Conservation (phyloP, 2,797 vertebrate species). For the Sebastes diploproa region DNA sequence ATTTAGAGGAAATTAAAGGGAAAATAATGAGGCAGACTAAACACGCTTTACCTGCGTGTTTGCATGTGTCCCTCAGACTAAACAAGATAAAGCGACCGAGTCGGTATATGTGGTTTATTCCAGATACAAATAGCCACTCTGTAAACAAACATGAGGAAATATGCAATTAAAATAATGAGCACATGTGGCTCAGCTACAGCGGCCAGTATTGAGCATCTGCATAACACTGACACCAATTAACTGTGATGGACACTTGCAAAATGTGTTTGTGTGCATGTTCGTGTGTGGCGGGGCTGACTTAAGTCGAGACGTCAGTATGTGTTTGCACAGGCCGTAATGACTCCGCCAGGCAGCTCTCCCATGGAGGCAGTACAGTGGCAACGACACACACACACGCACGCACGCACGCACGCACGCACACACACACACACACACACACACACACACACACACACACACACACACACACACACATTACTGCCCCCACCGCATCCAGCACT, state of each 20-base stretch:
- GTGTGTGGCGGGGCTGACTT: slow-evolving; percentile 34
- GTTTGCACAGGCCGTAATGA: slow-evolving; percentile 56
- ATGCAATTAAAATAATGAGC: slow-evolving; percentile 47
- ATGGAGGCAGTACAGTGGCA: slow-evolving; percentile 41
- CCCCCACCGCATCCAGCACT: slow-evolving; percentile 20
- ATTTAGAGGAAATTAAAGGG: slow-evolving; percentile 45
- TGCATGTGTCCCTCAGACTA: slow-evolving; percentile 50
- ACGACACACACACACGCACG: slow-evolving; percentile 10
- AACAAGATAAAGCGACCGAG: slow-evolving; percentile 39
- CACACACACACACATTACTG: background rate
- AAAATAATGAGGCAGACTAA: slow-evolving; percentile 58
- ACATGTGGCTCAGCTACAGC: slow-evolving; percentile 21
- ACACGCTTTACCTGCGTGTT: slow-evolving; percentile 43
- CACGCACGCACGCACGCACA: too few species aligned
- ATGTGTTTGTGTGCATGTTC: background rate
- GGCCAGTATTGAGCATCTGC: slow-evolving; percentile 35
- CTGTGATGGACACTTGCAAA: background rate
- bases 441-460: background rate
- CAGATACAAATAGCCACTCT: slow-evolving; percentile 30
- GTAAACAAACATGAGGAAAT: slow-evolving; percentile 59
- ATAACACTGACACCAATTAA: slow-evolving; percentile 18
- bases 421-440: background rate
- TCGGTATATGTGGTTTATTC: slow-evolving; percentile 42
- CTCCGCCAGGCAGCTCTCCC: slow-evolving; percentile 56
- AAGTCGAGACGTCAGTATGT: slow-evolving; percentile 41